These are phyloP conservation scores for Acyrthosiphon pisum DNA, from an alignment of 1,140 invertebrate species.

Conservation along the genomic window DNA sequence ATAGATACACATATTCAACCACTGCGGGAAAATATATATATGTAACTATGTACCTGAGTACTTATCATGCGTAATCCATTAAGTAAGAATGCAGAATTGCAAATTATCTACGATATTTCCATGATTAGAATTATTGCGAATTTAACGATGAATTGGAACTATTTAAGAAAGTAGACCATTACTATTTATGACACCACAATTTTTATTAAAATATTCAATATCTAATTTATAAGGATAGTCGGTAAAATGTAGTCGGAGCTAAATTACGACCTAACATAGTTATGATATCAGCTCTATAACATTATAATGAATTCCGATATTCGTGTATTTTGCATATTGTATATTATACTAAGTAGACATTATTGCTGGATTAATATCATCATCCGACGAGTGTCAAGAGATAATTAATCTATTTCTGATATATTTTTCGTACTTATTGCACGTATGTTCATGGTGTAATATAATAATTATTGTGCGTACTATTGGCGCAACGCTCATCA, in stretches of 20 bases:
- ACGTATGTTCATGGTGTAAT: background rate
- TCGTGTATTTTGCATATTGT: background rate
- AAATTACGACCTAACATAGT: too few species aligned
- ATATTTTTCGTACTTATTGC: background rate
- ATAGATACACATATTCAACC: background rate
- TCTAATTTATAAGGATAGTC: too few species aligned
- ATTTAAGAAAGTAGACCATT: too few species aligned
- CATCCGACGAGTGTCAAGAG: background rate
- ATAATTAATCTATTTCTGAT: background rate
- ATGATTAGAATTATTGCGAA: too few species aligned
- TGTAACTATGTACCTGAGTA: too few species aligned
- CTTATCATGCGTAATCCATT: background rate
- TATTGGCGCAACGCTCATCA: background rate
- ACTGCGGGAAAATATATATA: background rate
- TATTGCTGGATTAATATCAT: background rate
- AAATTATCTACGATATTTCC: too few species aligned
- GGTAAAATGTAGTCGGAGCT: too few species aligned
- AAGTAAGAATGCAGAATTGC: background rate
- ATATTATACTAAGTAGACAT: background rate
- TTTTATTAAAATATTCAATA: too few species aligned
- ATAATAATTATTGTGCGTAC: background rate
- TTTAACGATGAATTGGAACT: too few species aligned
- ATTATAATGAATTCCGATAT: background rate
- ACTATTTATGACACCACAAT: too few species aligned
- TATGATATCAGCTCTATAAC: background rate